Percentiles rank a stretch among this genome's conserved stretches.
Conservation (phyloP, 2,797 vertebrate genomes). For the Acanthurus lineatus region DNA sequence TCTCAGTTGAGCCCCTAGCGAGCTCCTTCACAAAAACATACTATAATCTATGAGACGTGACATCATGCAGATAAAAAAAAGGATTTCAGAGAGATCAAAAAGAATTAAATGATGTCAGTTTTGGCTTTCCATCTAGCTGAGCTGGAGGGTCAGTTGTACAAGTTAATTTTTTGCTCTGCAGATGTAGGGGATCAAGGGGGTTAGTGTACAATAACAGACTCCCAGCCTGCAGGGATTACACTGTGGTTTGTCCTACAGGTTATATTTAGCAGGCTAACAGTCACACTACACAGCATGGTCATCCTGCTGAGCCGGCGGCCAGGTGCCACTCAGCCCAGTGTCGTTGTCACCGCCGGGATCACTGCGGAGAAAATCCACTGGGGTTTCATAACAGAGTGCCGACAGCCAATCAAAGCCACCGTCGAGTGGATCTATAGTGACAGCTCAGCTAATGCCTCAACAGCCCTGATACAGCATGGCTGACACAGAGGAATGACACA, state of each 20-base stretch:
- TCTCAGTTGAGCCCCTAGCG: neutral
- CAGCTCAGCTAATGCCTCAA: constrained; percentile 28
- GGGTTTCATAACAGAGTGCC: constrained; percentile 59
- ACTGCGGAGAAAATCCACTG: constrained; percentile 48
- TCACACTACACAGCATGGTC: constrained; percentile 17
- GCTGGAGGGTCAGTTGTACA: constrained; percentile 15
- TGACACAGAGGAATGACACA: neutral
- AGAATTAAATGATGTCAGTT: constrained; percentile 21
- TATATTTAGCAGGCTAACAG: constrained; percentile 63
- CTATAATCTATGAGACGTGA: neutral
- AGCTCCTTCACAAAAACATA: neutral
- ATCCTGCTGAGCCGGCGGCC: constrained; percentile 20
- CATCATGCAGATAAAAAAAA: neutral
- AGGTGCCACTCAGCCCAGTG: constrained; percentile 33
- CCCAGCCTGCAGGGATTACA: constrained; percentile 50
- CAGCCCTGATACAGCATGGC: constrained; percentile 25
- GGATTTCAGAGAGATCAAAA: constrained; percentile 10
- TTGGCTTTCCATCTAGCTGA: constrained; percentile 23
- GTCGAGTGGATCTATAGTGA: constrained; percentile 33
- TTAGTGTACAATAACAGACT: constrained; percentile 27
- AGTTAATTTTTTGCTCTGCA: constrained; percentile 36
- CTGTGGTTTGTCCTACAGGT: constrained; percentile 19
- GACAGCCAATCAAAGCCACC: constrained; percentile 65
- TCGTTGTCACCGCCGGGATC: constrained; percentile 60
- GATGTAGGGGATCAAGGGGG: constrained; percentile 37